Base-by-base conservation (phyloP, 2,888 invertebrate genomes). In the Fabriciana adippe region DNA sequence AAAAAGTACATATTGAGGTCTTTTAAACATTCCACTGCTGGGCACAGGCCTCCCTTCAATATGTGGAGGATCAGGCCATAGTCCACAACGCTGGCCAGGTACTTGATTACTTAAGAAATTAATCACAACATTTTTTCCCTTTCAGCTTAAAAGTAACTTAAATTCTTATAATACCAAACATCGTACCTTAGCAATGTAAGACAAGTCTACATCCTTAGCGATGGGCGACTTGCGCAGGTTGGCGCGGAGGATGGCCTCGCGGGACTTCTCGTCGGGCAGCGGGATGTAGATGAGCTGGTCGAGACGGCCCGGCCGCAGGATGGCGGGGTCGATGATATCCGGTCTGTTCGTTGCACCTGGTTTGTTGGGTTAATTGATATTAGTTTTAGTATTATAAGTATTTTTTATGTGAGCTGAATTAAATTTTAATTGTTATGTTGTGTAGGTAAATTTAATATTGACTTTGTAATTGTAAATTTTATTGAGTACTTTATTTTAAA, bases 261-360 rank as follows among this genome's bases (percentile, higher is more conserved):
- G 96, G 0, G 99, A 99, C 89, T 98, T 98, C 82, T 99, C 99
- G 92, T 99, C 99, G 35, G 99, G 99, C 88, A 99, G 93, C 81
- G 99, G 99, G 94, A 99, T 99, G 94, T 99, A 99, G 90, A 99
- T 99, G 75, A 99, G 94, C 92, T 99, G 99, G 94, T 99, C 99
- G 69, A 99, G 94, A 83, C 99, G 97, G 26, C 99, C 99, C 31
- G 99, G 99, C 86, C 99, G 96, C 75, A 99, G 94, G 86, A 99
- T 99, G 68, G 99, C 99, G 68, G 99, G 98, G 94, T 99, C 99
- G 88, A 99, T 99, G 82, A 99, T 99, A 87, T 99, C 99, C 75
- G 95, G 86, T 75, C 92, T 86, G 72, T 93, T 93, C 48, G 93
- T 93, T 4, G 93, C 93, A 67, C 93, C 93, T 92, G 72, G 1